Conservation (phyloP, 1,140 invertebrate species). For the Drosophila orena region DNA sequence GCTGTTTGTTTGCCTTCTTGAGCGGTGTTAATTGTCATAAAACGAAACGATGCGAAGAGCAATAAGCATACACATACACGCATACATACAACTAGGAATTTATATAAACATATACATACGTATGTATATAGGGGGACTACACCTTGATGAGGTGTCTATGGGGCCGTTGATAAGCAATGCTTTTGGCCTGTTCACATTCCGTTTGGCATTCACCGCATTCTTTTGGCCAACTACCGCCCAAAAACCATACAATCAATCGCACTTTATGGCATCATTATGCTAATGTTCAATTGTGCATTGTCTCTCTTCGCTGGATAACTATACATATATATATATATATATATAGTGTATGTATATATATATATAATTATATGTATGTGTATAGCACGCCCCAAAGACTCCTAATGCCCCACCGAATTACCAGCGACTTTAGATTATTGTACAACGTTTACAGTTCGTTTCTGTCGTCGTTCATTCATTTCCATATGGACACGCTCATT, state of each 20-base stretch:
- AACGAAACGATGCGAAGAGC: constrained; percentile 71
- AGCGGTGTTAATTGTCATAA: constrained; percentile 77
- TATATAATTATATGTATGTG: neutral
- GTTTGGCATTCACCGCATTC: constrained; percentile 67
- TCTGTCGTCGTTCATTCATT: constrained; percentile 59
- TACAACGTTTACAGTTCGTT: constrained; percentile 79
- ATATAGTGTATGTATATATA: constrained; percentile 3
- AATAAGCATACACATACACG: constrained; percentile 27
- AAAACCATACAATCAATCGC: constrained; percentile 20
- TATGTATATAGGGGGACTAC: neutral
- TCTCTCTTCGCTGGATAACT: constrained; percentile 11
- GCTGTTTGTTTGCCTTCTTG: constrained; percentile 47
- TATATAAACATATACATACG: constrained; percentile 11
- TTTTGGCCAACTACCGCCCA: constrained; percentile 44
- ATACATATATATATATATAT: neutral
- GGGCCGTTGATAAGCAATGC: constrained; percentile 15
- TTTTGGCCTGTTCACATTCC: constrained; percentile 24
- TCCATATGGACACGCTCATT: constrained; percentile 65
- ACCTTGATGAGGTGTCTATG: constrained; percentile 15
- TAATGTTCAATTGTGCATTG: constrained; percentile 78
- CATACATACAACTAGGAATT: neutral
- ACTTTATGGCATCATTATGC: constrained; percentile 80
- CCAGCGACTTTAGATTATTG: constrained; percentile 52
- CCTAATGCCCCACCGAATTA: neutral
- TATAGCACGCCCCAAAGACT: constrained; percentile 6